phyloP scores from a whole-genome alignment of 2,113 vertebrate species.

The Chaetops frenatus region DNA sequence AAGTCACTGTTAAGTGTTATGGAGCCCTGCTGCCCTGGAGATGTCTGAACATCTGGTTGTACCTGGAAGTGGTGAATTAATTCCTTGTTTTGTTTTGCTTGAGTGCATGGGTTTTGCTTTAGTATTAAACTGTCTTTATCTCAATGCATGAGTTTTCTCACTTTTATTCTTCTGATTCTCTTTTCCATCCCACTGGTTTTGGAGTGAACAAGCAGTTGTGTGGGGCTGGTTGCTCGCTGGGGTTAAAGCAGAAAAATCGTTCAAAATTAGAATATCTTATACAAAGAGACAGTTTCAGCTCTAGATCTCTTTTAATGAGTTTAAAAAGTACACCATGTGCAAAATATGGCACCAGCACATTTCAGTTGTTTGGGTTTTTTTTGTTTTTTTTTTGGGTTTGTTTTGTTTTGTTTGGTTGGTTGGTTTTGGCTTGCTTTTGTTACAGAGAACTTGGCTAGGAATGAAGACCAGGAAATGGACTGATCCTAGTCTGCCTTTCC shows the following conservation, averaged over 20 bases:
- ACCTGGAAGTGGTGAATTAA: background rate
- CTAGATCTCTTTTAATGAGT: background rate
- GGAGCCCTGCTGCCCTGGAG: background rate
- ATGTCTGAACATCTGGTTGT: background rate
- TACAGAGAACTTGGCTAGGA: background rate
- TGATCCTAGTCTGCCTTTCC: background rate
- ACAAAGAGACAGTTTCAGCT: background rate
- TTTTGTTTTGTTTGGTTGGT: background rate
- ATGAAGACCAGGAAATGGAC: background rate
- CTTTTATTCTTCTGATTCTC: background rate
- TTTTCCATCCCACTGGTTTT: fast-evolving
- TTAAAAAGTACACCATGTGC: background rate
- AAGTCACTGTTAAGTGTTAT: background rate
- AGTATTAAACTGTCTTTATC: background rate
- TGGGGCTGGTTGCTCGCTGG: no score
- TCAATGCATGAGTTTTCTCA: background rate
- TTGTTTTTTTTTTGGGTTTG: background rate
- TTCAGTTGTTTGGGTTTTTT: background rate
- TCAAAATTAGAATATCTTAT: background rate
- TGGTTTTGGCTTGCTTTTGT: background rate
- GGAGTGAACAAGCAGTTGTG: background rate
- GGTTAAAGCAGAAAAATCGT: background rate
- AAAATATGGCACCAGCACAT: background rate
- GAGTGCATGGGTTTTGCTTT: background rate
- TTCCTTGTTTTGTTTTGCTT: background rate